phyloP scores from a whole-genome alignment of 1,140 invertebrate genomes.

The Bacillus rossius region DNA sequence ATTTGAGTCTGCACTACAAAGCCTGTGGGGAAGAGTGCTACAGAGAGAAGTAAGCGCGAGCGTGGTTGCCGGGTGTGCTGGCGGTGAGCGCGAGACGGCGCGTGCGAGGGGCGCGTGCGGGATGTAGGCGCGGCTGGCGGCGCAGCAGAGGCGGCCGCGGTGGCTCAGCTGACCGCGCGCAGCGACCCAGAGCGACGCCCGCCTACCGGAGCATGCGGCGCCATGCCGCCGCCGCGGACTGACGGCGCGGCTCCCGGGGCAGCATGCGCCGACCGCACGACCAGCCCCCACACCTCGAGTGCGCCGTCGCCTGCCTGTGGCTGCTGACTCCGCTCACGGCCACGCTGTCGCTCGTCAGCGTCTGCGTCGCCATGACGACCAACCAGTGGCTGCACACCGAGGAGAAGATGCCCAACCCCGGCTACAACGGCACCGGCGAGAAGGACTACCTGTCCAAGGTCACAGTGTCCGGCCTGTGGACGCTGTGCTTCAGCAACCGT shows the following conservation, averaged over 20 bases:
- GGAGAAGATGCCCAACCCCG: constrained; percentile 60
- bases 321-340: constrained; percentile 58
- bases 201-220: too few species aligned
- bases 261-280: constrained; percentile 16
- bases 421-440: constrained; percentile 57
- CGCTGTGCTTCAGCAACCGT: constrained; percentile 63
- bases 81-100: too few species aligned
- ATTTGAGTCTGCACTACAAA: too few species aligned
- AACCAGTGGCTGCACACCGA: constrained; percentile 65
- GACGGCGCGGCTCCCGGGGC: not conserved
- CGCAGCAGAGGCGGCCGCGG: too few species aligned
- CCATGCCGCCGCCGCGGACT: too few species aligned
- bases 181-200: too few species aligned
- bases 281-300: constrained; percentile 42
- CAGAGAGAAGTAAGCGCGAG: too few species aligned
- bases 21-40: too few species aligned
- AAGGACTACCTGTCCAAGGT: constrained; percentile 56
- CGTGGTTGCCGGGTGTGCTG: too few species aligned
- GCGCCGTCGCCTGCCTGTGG: constrained; percentile 53
- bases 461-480: constrained; percentile 64
- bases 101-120: too few species aligned
- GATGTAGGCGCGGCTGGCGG: too few species aligned
- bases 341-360: constrained; percentile 54
- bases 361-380: constrained; percentile 57
- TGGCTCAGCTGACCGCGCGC: too few species aligned